Evolutionary conservation across 2,797 vertebrate species (phyloP).

Genomic region (Cirrhinus molitorella): DNA sequence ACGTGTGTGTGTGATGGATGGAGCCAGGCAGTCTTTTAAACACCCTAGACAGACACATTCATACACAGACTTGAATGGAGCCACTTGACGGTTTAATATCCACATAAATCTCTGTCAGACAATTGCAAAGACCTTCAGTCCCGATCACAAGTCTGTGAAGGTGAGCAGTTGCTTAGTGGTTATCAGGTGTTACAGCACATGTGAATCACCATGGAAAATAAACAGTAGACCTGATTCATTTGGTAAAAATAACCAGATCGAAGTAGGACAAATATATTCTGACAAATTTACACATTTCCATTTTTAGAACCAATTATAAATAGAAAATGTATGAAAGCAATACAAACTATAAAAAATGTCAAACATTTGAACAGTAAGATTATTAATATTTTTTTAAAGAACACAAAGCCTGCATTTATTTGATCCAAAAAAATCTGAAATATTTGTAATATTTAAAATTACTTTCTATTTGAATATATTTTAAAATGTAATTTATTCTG

Average conservation of each 20-base stretch:
- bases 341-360: neutral
- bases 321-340: neutral
- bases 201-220: constrained; percentile 28
- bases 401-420: too few relatives aligned
- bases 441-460: too few relatives aligned
- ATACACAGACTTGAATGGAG: constrained; percentile 54
- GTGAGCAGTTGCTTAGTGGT: constrained; percentile 9
- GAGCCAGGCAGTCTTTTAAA: constrained; percentile 73
- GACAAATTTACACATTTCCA: neutral
- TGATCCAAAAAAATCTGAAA: too few relatives aligned
- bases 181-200: constrained; percentile 21
- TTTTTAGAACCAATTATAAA: neutral
- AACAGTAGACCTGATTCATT: neutral
- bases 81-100: constrained; percentile 74
- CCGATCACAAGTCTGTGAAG: constrained; percentile 39
- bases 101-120: constrained; percentile 72
- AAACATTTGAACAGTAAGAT: too few relatives aligned
- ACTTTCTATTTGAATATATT: too few relatives aligned
- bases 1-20: constrained; percentile 67
- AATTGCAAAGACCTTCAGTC: constrained; percentile 61
- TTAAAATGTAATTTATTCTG: too few relatives aligned
- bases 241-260: neutral
- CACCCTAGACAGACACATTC: constrained; percentile 39
- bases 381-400: too few relatives aligned
- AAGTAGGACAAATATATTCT: neutral